Percentiles rank a stretch among this genome's conserved stretches.
These are phyloP conservation scores for Dryococelus australis DNA, from an alignment of 2,888 invertebrate genomes.

Conservation along the genomic window DNA sequence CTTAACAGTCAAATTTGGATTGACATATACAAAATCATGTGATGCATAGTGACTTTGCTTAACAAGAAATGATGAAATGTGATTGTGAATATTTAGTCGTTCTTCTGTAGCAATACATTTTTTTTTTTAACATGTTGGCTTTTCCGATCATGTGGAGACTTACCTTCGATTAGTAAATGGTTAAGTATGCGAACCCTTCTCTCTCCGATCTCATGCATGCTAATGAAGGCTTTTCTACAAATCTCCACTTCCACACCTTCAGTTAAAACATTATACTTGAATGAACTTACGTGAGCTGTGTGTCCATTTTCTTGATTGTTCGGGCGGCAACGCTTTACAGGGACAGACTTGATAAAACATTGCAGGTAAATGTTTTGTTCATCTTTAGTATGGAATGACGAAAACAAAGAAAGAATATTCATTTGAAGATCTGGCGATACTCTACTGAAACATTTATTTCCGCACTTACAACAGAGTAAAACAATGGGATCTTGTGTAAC, in stretches of 20 bases:
- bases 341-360: no score
- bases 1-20: not conserved
- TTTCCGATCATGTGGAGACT: not conserved
- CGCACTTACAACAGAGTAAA: no score
- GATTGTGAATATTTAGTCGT: not conserved
- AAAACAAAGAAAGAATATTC: no score
- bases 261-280: no score
- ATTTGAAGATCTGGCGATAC: no score
- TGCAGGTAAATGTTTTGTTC: no score
- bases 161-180: slow-evolving; percentile 21
- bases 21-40: not conserved
- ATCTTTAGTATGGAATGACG: no score
- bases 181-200: slow-evolving; percentile 18
- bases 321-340: no score
- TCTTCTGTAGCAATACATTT: not conserved
- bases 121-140: slow-evolving; percentile 26
- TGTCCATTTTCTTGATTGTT: no score
- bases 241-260: not conserved
- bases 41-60: slow-evolving; percentile 3
- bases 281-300: no score
- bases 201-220: slow-evolving; percentile 17
- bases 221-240: slow-evolving; percentile 18
- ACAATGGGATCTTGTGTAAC: not conserved
- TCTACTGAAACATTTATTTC: no score
- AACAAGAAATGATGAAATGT: slow-evolving; percentile 1